Base-by-base conservation (phyloP, 2,888 invertebrate species). In the Noctua fimbriata region DNA sequence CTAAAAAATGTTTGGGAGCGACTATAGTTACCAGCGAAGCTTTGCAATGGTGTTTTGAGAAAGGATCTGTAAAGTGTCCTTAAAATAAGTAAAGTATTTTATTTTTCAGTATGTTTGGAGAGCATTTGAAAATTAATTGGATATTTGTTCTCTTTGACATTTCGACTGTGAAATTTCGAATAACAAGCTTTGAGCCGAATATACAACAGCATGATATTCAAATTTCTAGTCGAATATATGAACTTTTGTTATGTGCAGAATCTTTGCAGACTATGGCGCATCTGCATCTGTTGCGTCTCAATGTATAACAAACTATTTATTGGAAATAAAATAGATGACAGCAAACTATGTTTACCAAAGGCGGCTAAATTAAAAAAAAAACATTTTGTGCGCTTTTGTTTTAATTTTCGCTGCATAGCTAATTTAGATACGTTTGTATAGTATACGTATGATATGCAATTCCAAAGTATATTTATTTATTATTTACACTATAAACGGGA, bases 361-460 rank as follows among this genome's bases (percentile, higher is more conserved):
- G 32, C 9, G 12, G 47, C 21, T 10, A 36, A 10, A 14, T 32
- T 4, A 28, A 24, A 44, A 60, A 32, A 16, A 12, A 44, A 28
- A 55, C 10, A 36, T 10, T 41, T 2, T 24, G 1, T 32, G 3
- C 1, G 36, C 36, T 36, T 32, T 41, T 67, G 41, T 67, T 44
- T 44, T 9, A n/a, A 18, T 44, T 67, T 32, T 9, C n/a, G 41
- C 44, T 41, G 44, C 44, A n/a, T n/a, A 18, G 55, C 65, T 74
- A 65, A 55, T 28, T 73, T 87, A 77, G 75, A 73, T 78, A 75
- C 36, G 32, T 83, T 80, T 58, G 69, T 85, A 69, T 79, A 77
- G 79, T 79, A 88, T 88, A n/a, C n/a, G n/a, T n/a, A 88, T 89
- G 88, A 88, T 89, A 83, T 52, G 76, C 67, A 77, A 87, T 88